Conservation (phyloP, 2,797 vertebrate genomes). For the Centropyge bicolor region DNA sequence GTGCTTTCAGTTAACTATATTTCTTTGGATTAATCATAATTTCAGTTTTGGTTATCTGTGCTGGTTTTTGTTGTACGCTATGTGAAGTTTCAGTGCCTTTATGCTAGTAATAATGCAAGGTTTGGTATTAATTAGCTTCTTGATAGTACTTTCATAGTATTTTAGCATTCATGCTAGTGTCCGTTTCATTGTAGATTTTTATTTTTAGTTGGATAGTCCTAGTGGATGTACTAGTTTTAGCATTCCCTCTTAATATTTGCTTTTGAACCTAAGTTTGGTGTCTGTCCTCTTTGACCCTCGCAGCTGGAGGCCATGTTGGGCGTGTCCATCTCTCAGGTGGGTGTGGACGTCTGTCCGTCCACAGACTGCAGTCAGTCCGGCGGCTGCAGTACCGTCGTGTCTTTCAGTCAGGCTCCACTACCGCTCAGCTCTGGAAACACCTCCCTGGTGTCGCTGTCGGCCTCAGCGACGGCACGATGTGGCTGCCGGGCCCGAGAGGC, state of each 20-base stretch:
- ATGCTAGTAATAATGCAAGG: background rate
- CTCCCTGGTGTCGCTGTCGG: constrained; percentile 87
- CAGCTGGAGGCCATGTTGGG: constrained; percentile 90
- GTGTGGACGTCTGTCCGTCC: constrained; percentile 87
- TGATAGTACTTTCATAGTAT: too few relatives aligned
- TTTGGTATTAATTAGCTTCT: background rate
- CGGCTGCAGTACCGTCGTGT: constrained; percentile 85
- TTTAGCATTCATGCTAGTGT: background rate
- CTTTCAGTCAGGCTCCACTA: constrained; percentile 82
- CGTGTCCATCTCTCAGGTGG: constrained; percentile 86
- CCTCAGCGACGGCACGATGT: constrained; percentile 80
- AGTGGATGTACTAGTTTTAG: too few relatives aligned
- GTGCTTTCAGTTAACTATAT: background rate
- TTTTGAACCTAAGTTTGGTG: background rate
- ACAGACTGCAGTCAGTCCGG: constrained; percentile 84
- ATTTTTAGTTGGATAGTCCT: too few relatives aligned
- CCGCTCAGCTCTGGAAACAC: constrained; percentile 82
- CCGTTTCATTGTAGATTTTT: too few relatives aligned
- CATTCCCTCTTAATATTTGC: background rate
- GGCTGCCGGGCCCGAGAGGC: constrained; percentile 87
- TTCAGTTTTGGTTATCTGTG: background rate
- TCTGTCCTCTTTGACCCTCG: background rate
- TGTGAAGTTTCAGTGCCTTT: too few relatives aligned
- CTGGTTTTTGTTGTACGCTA: too few relatives aligned
- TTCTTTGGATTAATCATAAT: background rate